phyloP scores from a whole-genome alignment of 1,140 invertebrate species.

The Lepidurus apus region DNA sequence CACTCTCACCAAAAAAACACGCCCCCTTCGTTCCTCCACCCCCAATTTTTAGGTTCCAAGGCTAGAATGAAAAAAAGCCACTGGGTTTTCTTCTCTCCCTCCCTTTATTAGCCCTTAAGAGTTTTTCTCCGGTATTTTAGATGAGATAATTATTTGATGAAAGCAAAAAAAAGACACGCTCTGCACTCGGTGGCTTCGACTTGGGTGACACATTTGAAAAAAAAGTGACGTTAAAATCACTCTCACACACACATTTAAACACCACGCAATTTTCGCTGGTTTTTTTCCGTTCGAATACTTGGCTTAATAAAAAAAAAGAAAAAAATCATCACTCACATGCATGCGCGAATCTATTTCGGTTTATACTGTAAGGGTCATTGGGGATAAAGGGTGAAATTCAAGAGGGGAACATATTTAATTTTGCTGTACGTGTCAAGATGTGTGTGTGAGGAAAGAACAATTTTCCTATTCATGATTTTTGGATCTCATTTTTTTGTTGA shows the following conservation, averaged over 20 bases:
- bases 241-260: slow-evolving; percentile 9
- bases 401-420: no score
- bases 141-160: not conserved
- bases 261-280: not conserved
- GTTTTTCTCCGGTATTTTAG: not conserved
- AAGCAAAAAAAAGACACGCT: slow-evolving; percentile 8
- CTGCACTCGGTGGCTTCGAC: slow-evolving; percentile 20
- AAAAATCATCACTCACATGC: no score
- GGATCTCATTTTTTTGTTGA: not conserved
- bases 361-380: no score
- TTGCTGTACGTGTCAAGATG: no score
- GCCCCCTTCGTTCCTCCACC: not conserved
- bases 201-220: not conserved
- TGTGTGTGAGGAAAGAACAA: no score
- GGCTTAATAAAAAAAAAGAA: no score
- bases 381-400: no score
- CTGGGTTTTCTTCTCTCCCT: not conserved
- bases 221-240: not conserved
- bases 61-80: not conserved
- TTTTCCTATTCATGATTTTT: not conserved
- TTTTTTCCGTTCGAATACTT: no score
- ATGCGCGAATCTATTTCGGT: no score
- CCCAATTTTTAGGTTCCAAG: not conserved
- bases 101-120: not conserved
- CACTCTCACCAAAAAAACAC: not conserved